These are phyloP conservation scores for Panthera uncia DNA, from an alignment of 2,113 vertebrate genomes.

Conservation along the genomic window DNA sequence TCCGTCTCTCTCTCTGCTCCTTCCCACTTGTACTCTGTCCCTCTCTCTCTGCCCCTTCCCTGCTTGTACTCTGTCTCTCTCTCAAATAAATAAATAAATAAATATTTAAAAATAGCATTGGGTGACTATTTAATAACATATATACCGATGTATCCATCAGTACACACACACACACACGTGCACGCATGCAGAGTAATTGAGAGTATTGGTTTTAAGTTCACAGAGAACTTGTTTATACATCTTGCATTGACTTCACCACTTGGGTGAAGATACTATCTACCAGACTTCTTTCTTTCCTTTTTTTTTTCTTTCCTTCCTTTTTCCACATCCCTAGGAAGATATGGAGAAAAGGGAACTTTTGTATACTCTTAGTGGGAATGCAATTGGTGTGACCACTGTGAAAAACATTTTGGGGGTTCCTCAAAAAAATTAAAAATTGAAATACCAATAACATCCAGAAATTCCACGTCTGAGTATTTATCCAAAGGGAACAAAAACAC, in stretches of 20 bases:
- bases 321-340: background rate
- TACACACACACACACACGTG: background rate
- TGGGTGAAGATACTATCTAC: background rate
- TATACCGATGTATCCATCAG: background rate
- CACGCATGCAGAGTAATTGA: background rate
- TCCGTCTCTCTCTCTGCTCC: no score
- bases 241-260: background rate
- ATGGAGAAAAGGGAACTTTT: background rate
- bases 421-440: background rate
- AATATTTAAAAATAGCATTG: background rate
- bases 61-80: no score
- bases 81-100: no score
- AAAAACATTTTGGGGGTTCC: background rate
- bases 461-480: background rate
- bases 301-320: background rate
- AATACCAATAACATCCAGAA: background rate
- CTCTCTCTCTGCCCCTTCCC: no score
- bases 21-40: no score
- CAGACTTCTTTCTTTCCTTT: background rate
- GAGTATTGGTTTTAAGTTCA: background rate
- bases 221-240: background rate
- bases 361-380: background rate
- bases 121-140: background rate
- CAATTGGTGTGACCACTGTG: background rate
- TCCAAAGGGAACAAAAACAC: background rate